phyloP scores from a whole-genome alignment of 2,797 vertebrate genomes.

The Cygnus olor region DNA sequence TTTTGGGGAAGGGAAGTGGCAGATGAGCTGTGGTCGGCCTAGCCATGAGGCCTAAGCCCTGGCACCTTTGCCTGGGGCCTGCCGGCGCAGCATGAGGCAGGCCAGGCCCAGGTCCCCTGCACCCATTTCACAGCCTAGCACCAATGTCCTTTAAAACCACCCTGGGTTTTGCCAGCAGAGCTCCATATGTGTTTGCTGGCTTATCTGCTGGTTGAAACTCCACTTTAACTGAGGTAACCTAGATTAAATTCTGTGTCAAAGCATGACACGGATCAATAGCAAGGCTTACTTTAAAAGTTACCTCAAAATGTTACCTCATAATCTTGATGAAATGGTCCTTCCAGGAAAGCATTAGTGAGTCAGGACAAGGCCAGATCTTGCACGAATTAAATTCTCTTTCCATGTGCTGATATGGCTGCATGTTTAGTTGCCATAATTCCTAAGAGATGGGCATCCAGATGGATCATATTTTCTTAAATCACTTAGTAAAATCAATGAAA shows the following conservation, averaged over 20 bases:
- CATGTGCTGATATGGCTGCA: not conserved
- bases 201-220: not conserved
- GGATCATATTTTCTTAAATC: not conserved
- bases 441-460: not conserved
- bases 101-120: not conserved
- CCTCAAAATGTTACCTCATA: not conserved
- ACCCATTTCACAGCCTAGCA: not conserved
- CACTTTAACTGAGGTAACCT: not conserved
- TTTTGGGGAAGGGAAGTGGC: not conserved
- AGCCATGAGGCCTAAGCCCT: not conserved
- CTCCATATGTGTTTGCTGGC: not conserved
- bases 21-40: not conserved
- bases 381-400: not conserved
- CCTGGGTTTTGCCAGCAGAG: not conserved
- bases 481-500: not conserved
- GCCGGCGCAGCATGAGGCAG: not conserved
- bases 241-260: not conserved
- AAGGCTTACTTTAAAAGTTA: not conserved
- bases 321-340: not conserved
- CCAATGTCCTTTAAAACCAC: not conserved
- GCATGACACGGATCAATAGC: not conserved
- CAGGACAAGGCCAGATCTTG: not conserved
- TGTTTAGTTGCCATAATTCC: not conserved
- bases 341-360: not conserved
- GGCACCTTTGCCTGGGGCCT: not conserved